Base-by-base conservation (phyloP, 2,888 invertebrate species). In the Sycophila texana region DNA sequence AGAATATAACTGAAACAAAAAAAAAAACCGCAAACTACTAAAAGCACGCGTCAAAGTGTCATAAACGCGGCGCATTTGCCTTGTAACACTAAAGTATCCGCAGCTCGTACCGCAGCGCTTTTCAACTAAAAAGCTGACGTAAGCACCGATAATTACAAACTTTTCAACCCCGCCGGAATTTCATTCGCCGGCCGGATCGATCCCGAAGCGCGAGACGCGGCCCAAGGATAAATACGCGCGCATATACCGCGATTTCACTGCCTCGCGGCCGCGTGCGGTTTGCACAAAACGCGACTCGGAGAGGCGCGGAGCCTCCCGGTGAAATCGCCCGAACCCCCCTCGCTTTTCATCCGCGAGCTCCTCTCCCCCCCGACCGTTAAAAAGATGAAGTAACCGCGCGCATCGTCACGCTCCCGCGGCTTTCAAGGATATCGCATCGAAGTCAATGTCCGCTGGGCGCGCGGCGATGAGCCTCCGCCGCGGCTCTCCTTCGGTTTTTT, bases 381-480 rank as follows among this genome's bases (percentile, higher is more conserved):
- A 74, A 79, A 74, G 77, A 79, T 75, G 73, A 81, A 77, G 72
- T 67, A 80, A 82, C 75, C 74, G 63, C 63, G 79, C 77, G 79
- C 70, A 81, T 85, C 85, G 88, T 88, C 84, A 87, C 85, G 89
- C 86, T 86, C 85, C 85, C 85, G 80, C 86, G 85, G 82, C 84
- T 88, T 87, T 88, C 88, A 87, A 89, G 89, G 89, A 86, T 87
- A 84, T 82, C 84, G 84, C 84, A 85, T 86, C 84, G 85, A 26
- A 88, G 88, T 89, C 89, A 88, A 88, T 83, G 88, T 80, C 86
- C 88, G 86, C 68, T 39, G 51, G 18, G 12, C 58, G 5, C 61
- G 39, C 18, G 26, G 57, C 49, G 63, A 81, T 71, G 68, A 53
- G 39, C 5, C 39, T 39, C 39, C 7, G 39, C 39, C 7, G 26